Evolutionary conservation across 2,888 invertebrate genomes (phyloP), one percentile per base, ranked within the genome.

Genomic region (Dolomedes plantarius): DNA sequence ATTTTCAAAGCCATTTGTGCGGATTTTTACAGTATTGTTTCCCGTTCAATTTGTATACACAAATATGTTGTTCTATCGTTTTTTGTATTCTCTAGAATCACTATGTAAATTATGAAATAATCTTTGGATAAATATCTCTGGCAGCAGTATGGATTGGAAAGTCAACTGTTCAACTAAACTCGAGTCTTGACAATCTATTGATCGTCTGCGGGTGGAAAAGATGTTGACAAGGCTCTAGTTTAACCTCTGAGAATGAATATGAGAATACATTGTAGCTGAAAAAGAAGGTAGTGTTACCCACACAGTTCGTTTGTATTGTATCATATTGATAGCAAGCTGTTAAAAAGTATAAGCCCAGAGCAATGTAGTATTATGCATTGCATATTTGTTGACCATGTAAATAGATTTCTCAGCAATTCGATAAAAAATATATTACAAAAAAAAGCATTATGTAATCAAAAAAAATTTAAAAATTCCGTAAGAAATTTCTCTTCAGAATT

Each of bases 261-360:
- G 9, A 11, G 16, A 16, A 56, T 56, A 23, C 5, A 56, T 5
- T 6, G 56, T 46, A 23, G 56, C 56, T 23, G 23, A n/a, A 0
- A 56, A 56, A 23, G 56, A 16, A 23, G 13, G 56, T 56, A 23
- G 13, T 46, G 46, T 56, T 56, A 56, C 36, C 36, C 36, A 36
- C 36, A 36, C 6, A 13, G 46, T 16, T 46, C 23, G 56, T 1
- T 23, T 56, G 23, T 23, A 23, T 23, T 56, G 23, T 56, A 56
- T 56, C 65, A 65, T 65, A 65, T 31, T 65, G 65, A 65, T 65
- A 31, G 56, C 56, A 56, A 56, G 23, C 56, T 56, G 56, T 16
- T 56, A 23, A 56, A n/a, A 56, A 56, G 56, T 56, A 64, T 75
- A 81, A 81, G 74, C 81, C 81, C 74, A 81, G 74, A 74, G 64